Percentiles rank a stretch among this genome's conserved stretches.
phyloP scores from a whole-genome alignment of 1,140 invertebrate genomes.

The Anadara kagoshimensis region DNA sequence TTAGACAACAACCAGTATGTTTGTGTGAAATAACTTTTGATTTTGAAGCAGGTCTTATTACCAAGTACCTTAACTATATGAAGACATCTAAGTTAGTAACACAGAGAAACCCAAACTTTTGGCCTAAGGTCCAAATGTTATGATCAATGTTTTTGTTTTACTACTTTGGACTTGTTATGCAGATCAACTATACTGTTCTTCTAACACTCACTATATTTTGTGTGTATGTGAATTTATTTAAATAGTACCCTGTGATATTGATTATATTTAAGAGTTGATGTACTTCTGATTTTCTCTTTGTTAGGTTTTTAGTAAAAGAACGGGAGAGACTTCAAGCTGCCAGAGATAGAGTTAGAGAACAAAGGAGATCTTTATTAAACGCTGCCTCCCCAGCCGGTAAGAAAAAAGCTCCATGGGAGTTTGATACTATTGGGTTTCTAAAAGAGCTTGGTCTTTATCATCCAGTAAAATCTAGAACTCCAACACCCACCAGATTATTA shows the following conservation, averaged over 20 bases:
- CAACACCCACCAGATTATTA: slow-evolving; percentile 1
- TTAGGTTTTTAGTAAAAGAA: slow-evolving; percentile 50
- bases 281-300: neutral
- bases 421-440: slow-evolving; percentile 38
- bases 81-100: too few species aligned
- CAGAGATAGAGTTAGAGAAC: slow-evolving; percentile 44
- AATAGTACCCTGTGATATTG: too few species aligned
- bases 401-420: slow-evolving; percentile 26
- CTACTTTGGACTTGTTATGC: neutral
- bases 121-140: neutral
- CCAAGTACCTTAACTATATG: too few species aligned
- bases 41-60: too few species aligned
- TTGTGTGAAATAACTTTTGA: too few species aligned
- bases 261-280: neutral
- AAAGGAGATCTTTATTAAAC: slow-evolving; percentile 31
- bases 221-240: too few species aligned
- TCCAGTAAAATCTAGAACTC: slow-evolving; percentile 2
- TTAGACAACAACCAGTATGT: too few species aligned
- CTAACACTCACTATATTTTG: too few species aligned
- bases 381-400: slow-evolving; percentile 48
- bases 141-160: neutral
- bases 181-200: neutral
- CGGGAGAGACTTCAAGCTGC: slow-evolving; percentile 50
- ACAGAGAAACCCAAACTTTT: too few species aligned
- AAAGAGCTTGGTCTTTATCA: slow-evolving; percentile 38